These are phyloP conservation scores for Ennomos fuscantarius DNA, from an alignment of 2,888 invertebrate genomes.

Conservation along the genomic window DNA sequence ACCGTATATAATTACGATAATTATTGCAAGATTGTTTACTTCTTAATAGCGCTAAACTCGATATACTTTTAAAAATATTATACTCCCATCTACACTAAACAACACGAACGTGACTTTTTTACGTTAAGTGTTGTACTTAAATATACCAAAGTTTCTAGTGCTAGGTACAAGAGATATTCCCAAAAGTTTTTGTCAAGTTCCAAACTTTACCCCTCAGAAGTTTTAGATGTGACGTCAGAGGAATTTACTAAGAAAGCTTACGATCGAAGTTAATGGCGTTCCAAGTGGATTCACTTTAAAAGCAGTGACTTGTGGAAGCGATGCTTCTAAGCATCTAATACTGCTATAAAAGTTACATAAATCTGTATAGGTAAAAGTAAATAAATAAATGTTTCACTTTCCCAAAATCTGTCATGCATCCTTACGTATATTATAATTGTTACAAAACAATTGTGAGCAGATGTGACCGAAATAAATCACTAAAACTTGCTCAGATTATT, in stretches of 20 bases:
- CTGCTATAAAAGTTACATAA: no score
- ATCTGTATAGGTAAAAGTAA: no score
- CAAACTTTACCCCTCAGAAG: slow-evolving; percentile 59
- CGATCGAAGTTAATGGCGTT: slow-evolving; percentile 65
- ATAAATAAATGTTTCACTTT: no score
- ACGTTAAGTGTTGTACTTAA: slow-evolving; percentile 9
- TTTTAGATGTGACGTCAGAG: slow-evolving; percentile 48
- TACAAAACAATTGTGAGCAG: slow-evolving; percentile 31
- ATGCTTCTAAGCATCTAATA: not conserved
- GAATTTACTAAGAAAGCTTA: slow-evolving; percentile 50
- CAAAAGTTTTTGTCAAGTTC: slow-evolving; percentile 49
- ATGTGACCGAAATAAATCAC: slow-evolving; percentile 53
- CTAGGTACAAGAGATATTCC: slow-evolving; percentile 21
- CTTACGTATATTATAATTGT: slow-evolving; percentile 16
- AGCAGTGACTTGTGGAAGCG: slow-evolving; percentile 30
- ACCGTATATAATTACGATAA: no score
- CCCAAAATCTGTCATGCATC: no score
- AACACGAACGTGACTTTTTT: slow-evolving; percentile 28
- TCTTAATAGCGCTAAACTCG: no score
- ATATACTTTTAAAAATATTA: not conserved
- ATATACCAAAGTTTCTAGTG: slow-evolving; percentile 21
- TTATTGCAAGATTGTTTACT: no score
- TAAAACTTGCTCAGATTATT: slow-evolving; percentile 46
- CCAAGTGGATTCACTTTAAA: slow-evolving; percentile 51
- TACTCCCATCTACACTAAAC: not conserved